These are phyloP conservation scores for Poeciliopsis occidentalis DNA, from an alignment of 2,113 vertebrate species.

Conservation along the genomic window DNA sequence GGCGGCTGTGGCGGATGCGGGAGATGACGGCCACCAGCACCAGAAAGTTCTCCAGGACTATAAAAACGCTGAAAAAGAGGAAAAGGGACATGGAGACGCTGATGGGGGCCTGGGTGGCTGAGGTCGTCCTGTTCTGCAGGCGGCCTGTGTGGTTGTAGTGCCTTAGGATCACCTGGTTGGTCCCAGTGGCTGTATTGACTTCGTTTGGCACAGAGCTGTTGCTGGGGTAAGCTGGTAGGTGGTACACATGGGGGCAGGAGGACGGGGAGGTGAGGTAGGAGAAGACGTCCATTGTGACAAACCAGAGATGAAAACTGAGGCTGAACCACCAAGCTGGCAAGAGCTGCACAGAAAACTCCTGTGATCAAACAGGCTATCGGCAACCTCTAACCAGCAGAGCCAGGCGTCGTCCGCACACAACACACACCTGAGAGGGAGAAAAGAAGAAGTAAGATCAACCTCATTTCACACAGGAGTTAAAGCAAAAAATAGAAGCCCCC, in stretches of 20 bases:
- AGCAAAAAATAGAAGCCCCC: background rate
- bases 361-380: slow-evolving; percentile 68
- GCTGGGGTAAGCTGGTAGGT: slow-evolving; percentile 16
- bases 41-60: slow-evolving; percentile 90
- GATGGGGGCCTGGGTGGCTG: slow-evolving; percentile 42
- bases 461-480: background rate
- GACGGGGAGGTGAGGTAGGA: slow-evolving; percentile 58
- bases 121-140: slow-evolving; percentile 76
- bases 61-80: slow-evolving; percentile 80
- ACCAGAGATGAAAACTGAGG: slow-evolving; percentile 7
- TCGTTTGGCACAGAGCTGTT: slow-evolving; percentile 22
- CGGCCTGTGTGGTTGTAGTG: slow-evolving; percentile 95
- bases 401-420: slow-evolving; percentile 33
- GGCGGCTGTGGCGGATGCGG: slow-evolving; percentile 77
- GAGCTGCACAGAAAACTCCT: slow-evolving; percentile 60
- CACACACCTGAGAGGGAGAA: slow-evolving; percentile 54
- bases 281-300: slow-evolving; percentile 56
- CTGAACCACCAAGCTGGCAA: background rate
- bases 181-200: background rate
- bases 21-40: slow-evolving; percentile 87
- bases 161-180: slow-evolving; percentile 79
- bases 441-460: background rate
- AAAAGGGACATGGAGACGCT: slow-evolving; percentile 56
- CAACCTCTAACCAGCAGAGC: slow-evolving; percentile 64
- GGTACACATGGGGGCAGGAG: slow-evolving; percentile 80